Evolutionary conservation across 2,797 vertebrate species (phyloP).

Genomic region (Anguilla megastoma): DNA sequence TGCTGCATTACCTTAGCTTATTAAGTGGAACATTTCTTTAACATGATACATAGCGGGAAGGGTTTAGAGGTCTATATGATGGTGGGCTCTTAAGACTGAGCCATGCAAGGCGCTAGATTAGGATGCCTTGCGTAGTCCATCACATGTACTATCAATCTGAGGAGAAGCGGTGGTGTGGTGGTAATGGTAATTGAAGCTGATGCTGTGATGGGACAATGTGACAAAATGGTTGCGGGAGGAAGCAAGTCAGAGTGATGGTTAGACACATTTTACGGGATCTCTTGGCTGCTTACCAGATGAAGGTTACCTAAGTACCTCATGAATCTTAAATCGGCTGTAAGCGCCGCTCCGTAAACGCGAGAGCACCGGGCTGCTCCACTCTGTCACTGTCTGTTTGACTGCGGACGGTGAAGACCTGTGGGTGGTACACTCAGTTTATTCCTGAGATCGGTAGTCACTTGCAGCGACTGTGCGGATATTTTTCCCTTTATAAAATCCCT

Average conservation of each 20-base stretch:
- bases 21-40: constrained; percentile 54
- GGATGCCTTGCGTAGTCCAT: constrained; percentile 36
- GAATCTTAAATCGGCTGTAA: constrained; percentile 76
- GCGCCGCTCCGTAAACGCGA: neutral
- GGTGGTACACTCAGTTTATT: neutral
- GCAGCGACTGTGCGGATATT: neutral
- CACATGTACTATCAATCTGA: constrained; percentile 65
- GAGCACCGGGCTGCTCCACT: neutral
- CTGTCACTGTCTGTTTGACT: constrained; percentile 19
- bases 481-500: neutral
- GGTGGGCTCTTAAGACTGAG: neutral
- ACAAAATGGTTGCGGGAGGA: constrained; percentile 65
- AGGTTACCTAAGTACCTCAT: constrained; percentile 76
- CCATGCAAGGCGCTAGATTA: neutral
- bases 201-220: constrained; percentile 67
- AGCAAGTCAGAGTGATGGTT: constrained; percentile 63
- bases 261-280: constrained; percentile 75
- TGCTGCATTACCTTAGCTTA: constrained; percentile 52
- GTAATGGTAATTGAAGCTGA: constrained; percentile 72
- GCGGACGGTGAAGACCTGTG: neutral
- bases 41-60: constrained; percentile 46
- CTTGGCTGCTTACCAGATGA: constrained; percentile 62
- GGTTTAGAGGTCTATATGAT: constrained; percentile 45
- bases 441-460: neutral
- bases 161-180: constrained; percentile 65